phyloP scores from a whole-genome alignment of 2,888 invertebrate species.

The Amphipoea oculea region DNA sequence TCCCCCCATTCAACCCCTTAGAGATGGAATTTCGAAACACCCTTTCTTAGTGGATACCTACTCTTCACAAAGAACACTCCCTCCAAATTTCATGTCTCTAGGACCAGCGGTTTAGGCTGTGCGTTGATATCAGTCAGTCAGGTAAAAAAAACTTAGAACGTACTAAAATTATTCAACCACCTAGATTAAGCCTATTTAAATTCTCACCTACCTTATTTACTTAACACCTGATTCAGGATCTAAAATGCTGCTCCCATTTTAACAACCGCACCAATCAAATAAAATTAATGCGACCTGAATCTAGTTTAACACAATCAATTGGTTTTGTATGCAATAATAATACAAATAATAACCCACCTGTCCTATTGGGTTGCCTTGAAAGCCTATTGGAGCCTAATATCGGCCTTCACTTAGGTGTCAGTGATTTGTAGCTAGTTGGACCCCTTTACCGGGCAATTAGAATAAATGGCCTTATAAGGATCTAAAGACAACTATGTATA shows the following conservation, averaged over 20 bases:
- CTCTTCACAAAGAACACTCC: too few species aligned
- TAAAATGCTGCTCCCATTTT: slow-evolving; percentile 14
- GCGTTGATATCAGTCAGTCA: too few species aligned
- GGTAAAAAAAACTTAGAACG: too few species aligned
- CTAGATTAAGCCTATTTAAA: too few species aligned
- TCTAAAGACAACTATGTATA: not conserved
- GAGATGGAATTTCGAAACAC: too few species aligned
- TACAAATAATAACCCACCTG: slow-evolving; percentile 41
- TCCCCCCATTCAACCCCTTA: too few species aligned
- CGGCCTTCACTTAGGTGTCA: slow-evolving; percentile 48
- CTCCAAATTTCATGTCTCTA: too few species aligned
- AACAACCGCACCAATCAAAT: slow-evolving; percentile 17
- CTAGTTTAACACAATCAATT: slow-evolving; percentile 43
- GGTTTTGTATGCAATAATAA: slow-evolving; percentile 30
- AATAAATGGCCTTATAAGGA: slow-evolving; percentile 66
- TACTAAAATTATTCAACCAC: too few species aligned
- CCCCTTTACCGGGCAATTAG: slow-evolving; percentile 29
- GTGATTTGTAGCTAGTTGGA: slow-evolving; percentile 34
- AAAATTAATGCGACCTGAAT: slow-evolving; percentile 35
- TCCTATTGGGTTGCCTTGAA: slow-evolving; percentile 57
- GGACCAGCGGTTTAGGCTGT: too few species aligned
- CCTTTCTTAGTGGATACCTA: too few species aligned
- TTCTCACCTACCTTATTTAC: too few species aligned
- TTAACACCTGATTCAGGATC: slow-evolving; percentile 3
- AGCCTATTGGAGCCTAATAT: slow-evolving; percentile 38